phyloP scores from a whole-genome alignment of 2,888 invertebrate species.

The Folsomia candida region DNA sequence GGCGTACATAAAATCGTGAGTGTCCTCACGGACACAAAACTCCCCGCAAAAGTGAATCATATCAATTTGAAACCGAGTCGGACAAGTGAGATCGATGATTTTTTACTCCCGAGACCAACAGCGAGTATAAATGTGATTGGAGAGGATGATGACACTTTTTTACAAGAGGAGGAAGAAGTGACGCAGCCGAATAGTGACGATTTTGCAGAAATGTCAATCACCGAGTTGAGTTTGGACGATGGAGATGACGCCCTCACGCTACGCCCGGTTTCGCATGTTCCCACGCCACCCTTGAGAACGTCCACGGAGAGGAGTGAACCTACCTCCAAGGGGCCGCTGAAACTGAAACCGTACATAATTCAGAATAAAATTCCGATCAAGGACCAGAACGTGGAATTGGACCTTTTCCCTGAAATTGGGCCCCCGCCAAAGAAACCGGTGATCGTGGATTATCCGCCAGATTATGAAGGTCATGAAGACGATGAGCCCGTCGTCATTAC shows the following conservation, averaged over 20 bases:
- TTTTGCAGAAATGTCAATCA: constrained; percentile 1
- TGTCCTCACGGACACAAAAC: constrained; percentile 39
- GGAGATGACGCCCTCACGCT: neutral
- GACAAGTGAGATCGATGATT: neutral
- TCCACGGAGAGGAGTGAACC: neutral
- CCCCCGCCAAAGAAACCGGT: constrained; percentile 27
- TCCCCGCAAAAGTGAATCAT: neutral
- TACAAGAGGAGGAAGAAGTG: constrained; percentile 21
- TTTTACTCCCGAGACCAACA: neutral
- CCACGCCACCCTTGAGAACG: constrained; percentile 38
- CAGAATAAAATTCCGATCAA: too few species aligned
- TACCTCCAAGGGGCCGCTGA: neutral
- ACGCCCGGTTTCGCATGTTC: constrained; percentile 34
- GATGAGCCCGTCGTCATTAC: too few species aligned
- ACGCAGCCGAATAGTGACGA: constrained; percentile 18
- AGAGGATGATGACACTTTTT: neutral
- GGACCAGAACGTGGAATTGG: constrained; percentile 6
- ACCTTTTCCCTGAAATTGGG: constrained; percentile 37
- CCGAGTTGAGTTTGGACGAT: neutral
- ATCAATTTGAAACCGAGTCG: neutral
- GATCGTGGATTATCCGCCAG: constrained; percentile 32
- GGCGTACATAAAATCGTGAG: constrained; percentile 48
- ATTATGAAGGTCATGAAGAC: constrained; percentile 9
- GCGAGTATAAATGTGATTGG: neutral
- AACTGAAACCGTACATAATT: too few species aligned